Percentiles rank a stretch among this genome's conserved stretches.
Conservation (phyloP, 37 sponge, comb jelly and placozoan species). For the Oscarella lobularis region DNA sequence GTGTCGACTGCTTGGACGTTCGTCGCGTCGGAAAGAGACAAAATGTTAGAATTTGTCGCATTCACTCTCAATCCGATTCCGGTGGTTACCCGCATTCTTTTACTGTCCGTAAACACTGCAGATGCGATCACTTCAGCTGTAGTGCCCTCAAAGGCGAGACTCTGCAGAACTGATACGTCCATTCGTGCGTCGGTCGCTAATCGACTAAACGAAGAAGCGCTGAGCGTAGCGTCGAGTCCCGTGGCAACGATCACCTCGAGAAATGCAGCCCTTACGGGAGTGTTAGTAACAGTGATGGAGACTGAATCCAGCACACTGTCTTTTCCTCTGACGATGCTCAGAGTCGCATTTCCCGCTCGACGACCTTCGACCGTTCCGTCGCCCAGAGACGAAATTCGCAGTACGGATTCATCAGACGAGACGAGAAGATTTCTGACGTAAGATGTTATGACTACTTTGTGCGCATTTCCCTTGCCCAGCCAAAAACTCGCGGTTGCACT, state of each 20-base stretch:
- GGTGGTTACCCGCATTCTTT: not conserved
- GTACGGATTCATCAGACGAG: not conserved
- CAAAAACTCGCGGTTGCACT: not conserved
- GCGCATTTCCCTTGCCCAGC: not conserved
- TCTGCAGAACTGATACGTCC: slow-evolving; percentile 4
- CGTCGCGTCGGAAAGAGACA: not conserved
- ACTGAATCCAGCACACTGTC: not conserved
- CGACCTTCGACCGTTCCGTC: not conserved
- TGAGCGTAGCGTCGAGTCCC: not conserved
- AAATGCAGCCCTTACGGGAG: not conserved
- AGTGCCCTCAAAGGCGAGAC: slow-evolving; percentile 37
- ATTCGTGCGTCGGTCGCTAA: not conserved
- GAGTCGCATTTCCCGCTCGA: not conserved
- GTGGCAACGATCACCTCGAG: not conserved
- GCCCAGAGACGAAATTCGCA: not conserved
- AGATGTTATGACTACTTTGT: not conserved
- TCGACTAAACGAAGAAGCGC: not conserved
- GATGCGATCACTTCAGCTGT: slow-evolving; percentile 16
- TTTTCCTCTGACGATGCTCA: not conserved
- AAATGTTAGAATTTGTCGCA: not conserved
- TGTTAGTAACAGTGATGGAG: not conserved
- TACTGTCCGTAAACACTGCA: slow-evolving; percentile 48
- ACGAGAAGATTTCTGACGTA: not conserved
- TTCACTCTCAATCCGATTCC: not conserved
- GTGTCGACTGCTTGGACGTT: not conserved